phyloP scores from a whole-genome alignment of 2,797 vertebrate genomes.

The Pangasius djambal region DNA sequence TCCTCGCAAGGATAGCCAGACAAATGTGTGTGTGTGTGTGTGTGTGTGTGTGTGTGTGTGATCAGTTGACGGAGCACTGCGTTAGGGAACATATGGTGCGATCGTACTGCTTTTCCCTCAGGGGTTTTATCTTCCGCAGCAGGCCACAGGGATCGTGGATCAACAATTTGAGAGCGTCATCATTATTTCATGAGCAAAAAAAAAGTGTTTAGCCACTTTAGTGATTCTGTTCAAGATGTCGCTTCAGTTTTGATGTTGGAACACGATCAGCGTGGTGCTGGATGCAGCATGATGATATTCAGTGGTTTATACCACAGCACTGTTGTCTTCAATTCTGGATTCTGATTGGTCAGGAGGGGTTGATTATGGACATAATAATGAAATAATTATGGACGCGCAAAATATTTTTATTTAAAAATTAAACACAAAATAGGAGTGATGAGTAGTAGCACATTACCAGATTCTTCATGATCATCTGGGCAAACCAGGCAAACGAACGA shows the following conservation, averaged over 20 bases:
- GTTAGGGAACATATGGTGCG: slow-evolving; percentile 49
- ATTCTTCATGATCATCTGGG: background rate
- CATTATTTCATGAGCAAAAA: slow-evolving; percentile 48
- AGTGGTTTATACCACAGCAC: background rate
- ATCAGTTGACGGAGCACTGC: slow-evolving; percentile 28
- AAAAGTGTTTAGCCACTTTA: background rate
- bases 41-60: slow-evolving; percentile 19
- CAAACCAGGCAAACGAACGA: no score
- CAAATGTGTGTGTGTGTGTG: background rate
- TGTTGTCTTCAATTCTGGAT: background rate
- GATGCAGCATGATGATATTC: background rate
- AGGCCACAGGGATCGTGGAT: slow-evolving; percentile 48
- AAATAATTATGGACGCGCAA: no score
- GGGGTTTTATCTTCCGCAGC: slow-evolving; percentile 31
- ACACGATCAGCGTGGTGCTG: background rate
- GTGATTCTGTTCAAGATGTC: background rate
- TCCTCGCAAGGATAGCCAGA: background rate
- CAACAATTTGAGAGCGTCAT: slow-evolving; percentile 51
- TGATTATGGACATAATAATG: no score
- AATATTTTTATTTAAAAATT: no score
- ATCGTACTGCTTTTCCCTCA: slow-evolving; percentile 32
- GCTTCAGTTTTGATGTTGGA: background rate
- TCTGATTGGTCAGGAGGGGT: background rate
- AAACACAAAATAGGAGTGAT: background rate
- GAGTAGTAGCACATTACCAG: background rate